Evolutionary conservation across 2,113 vertebrate species (phyloP), one percentile per base, ranked within the genome.

Genomic region (Gallinago media): DNA sequence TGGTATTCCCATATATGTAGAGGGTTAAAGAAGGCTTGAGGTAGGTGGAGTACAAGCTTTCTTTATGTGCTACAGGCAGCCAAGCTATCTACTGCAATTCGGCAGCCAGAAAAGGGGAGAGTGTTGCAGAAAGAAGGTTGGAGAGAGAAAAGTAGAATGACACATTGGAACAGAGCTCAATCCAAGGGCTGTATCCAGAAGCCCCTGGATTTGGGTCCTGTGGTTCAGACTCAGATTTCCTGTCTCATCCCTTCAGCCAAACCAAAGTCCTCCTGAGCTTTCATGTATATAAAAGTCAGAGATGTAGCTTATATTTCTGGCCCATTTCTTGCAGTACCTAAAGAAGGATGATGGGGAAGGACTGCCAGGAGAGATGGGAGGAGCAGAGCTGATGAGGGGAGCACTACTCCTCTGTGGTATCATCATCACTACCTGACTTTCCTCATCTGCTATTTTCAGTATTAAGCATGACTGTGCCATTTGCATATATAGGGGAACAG

Each of bases 371-470:
- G 66, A 90, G 36, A 82, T 88, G 36, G 58, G 27, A 73, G 56
- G 55, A 92, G 42, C 17, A 85, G 65, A 84, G 75, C 18, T 55
- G 61, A 70, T 78, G 50, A 56, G 12, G 31, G 25, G 20, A 84
- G 15, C 18, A 11, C 46, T 44, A 22, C 27, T 65, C 17, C 16
- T 95, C 70, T 77, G 58, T 79, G 73, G 16, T 79, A 46, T 92
- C 85, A 85, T 54, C 15, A 2, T 96, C 55, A 34, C 46, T 94
- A 75, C 72, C 93, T 84, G 83, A 78, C 74, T 93, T 89, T 85
- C 78, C 63, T 93, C 49, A 94, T 67, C 49, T 88, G 78, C 56
- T 89, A 11, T 89, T 96, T 75, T 87, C 8, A 67, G 21, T 83
- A 75, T 52, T 91, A 72, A 85, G 52, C 65, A 67, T 72, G 36